Conservation (phyloP, 2,888 invertebrate genomes). For the Hermaeophaga mercurialis region DNA sequence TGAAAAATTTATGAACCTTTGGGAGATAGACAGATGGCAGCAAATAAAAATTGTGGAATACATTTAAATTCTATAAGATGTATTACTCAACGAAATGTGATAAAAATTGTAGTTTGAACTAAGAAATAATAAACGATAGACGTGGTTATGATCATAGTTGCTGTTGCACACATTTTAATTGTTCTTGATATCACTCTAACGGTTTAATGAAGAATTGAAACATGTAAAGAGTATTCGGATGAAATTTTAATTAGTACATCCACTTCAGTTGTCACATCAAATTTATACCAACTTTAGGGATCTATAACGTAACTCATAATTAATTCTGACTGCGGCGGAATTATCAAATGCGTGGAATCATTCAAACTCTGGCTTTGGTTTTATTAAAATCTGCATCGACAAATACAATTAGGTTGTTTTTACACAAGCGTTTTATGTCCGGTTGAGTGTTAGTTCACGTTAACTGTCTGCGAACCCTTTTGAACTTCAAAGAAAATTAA, state of each 20-base stretch:
- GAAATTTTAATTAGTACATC: slow-evolving; percentile 16
- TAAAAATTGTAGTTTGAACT: no score
- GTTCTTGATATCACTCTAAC: no score
- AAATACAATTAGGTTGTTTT: slow-evolving; percentile 42
- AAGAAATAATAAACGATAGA: no score
- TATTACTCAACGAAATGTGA: no score
- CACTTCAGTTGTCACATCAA: slow-evolving; percentile 11
- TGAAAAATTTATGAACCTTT: slow-evolving; percentile 15
- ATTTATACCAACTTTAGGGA: slow-evolving; percentile 15
- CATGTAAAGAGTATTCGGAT: slow-evolving; percentile 1
- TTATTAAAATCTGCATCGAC: slow-evolving; percentile 41
- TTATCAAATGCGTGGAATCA: slow-evolving; percentile 27
- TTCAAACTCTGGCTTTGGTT: slow-evolving; percentile 23
- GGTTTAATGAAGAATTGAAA: no score
- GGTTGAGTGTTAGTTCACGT: slow-evolving; percentile 37
- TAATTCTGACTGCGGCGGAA: slow-evolving; percentile 28
- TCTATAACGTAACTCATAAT: slow-evolving; percentile 27
- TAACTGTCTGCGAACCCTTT: slow-evolving; percentile 36
- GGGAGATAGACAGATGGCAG: slow-evolving; percentile 6
- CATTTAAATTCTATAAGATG: no score
- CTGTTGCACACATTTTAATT: no score
- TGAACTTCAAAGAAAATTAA: slow-evolving; percentile 37
- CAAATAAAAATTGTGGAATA: not conserved
- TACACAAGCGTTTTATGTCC: slow-evolving; percentile 35
- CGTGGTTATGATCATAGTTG: no score